A percentile compares a stretch with the other conserved stretches of the same genome.
These are phyloP conservation scores for Etheostoma perlongum DNA, from an alignment of 2,797 vertebrate species.

Conservation along the genomic window DNA sequence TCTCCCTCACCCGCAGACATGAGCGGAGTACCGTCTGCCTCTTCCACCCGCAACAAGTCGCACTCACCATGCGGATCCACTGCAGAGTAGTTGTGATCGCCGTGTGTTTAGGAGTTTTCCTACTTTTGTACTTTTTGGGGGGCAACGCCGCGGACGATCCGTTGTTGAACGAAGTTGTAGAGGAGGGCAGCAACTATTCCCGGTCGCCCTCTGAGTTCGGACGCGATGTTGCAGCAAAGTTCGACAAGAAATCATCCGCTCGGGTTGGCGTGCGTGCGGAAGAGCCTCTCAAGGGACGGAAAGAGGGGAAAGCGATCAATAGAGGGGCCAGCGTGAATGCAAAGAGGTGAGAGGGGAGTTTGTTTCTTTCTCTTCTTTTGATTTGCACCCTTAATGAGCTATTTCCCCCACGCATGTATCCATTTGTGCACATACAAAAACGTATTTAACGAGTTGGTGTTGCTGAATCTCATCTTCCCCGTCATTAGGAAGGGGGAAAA, in stretches of 20 bases:
- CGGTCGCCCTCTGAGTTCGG: constrained; percentile 43
- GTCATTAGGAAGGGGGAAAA: constrained; percentile 35
- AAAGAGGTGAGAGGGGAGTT: constrained; percentile 78
- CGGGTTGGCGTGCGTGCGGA: constrained; percentile 49
- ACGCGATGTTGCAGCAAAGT: constrained; percentile 68
- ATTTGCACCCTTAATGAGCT: constrained; percentile 8
- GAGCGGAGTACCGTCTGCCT: constrained; percentile 61
- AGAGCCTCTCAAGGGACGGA: constrained; percentile 50
- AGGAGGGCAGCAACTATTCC: constrained; percentile 53
- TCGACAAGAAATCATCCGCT: constrained; percentile 50
- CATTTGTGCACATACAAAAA: constrained; percentile 1
- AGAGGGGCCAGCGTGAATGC: constrained; percentile 62
- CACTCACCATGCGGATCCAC: constrained; percentile 85
- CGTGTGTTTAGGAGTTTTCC: constrained; percentile 84
- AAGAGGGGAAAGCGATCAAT: constrained; percentile 41
- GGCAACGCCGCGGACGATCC: constrained; percentile 82
- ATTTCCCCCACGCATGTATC: not conserved
- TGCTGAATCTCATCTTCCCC: constrained; percentile 6
- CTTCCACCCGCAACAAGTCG: constrained; percentile 58
- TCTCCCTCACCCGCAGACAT: constrained; percentile 70
- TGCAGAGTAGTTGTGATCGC: constrained; percentile 81
- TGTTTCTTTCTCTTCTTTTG: constrained; percentile 30
- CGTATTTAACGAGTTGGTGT: not conserved
- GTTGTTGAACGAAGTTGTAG: constrained; percentile 73
- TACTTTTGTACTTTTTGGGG: constrained; percentile 88